These are phyloP conservation scores for Scylla paramamosain DNA, from an alignment of 1,140 invertebrate species.

Conservation along the genomic window DNA sequence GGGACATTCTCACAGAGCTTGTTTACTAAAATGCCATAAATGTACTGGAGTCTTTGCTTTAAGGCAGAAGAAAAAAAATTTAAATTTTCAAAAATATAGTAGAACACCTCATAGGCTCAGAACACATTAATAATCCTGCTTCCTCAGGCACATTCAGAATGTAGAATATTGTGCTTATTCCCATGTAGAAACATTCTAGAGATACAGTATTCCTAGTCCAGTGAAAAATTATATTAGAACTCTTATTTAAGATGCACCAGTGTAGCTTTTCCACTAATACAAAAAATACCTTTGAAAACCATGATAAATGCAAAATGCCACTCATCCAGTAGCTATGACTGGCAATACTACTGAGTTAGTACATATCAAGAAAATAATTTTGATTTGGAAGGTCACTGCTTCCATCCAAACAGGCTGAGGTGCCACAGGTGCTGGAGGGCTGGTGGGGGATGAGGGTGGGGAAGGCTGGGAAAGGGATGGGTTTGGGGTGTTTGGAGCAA, in stretches of 20 bases:
- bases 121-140: not conserved
- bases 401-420: slow-evolving; percentile 11
- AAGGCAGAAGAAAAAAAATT: not conserved
- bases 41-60: too few species aligned
- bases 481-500: slow-evolving; percentile 19
- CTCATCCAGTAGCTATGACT: not conserved
- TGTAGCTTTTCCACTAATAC: slow-evolving; percentile 19
- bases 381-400: not conserved
- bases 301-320: not conserved
- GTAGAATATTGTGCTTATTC: too few species aligned
- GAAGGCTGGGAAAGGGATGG: slow-evolving; percentile 14
- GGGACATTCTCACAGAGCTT: too few species aligned
- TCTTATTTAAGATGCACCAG: not conserved
- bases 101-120: not conserved
- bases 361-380: not conserved
- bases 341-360: not conserved
- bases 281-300: not conserved
- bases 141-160: not conserved
- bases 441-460: not conserved
- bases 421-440: slow-evolving; percentile 3
- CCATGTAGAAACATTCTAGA: not conserved
- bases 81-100: not conserved
- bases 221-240: not conserved
- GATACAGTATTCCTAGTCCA: not conserved
- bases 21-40: too few species aligned